Evolutionary conservation across 2,888 invertebrate species (phyloP).

Genomic region (Andrena marginata): DNA sequence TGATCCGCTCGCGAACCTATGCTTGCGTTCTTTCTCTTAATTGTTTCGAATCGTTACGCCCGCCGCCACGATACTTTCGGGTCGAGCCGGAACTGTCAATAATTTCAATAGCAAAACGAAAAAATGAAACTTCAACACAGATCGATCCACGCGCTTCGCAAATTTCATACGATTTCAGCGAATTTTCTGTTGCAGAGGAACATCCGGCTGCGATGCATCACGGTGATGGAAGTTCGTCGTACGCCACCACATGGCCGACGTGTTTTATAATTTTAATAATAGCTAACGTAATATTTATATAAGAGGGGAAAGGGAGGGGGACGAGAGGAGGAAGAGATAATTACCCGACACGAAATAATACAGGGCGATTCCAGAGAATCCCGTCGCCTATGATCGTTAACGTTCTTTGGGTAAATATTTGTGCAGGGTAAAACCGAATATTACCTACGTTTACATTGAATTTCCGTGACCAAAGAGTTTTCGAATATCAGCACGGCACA

Average conservation of each 20-base stretch:
- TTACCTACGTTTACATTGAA: conserved; percentile 72
- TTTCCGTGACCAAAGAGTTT: conserved; percentile 80
- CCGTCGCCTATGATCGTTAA: conserved; percentile 63
- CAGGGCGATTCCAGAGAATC: conserved; percentile 38
- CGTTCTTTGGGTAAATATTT: conserved; percentile 68
- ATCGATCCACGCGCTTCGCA: background rate
- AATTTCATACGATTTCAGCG: background rate
- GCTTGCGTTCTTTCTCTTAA: conserved; percentile 56
- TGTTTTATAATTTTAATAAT: conserved; percentile 78
- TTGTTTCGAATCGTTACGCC: conserved; percentile 42
- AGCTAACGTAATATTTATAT: conserved; percentile 78
- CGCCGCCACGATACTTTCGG: background rate
- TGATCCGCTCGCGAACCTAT: conserved; percentile 63
- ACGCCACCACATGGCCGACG: conserved; percentile 70
- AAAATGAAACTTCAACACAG: background rate
- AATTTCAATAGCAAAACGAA: background rate
- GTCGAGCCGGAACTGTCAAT: background rate
- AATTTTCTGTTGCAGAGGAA: conserved; percentile 88
- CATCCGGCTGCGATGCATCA: conserved; percentile 95
- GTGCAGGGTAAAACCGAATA: conserved; percentile 77
- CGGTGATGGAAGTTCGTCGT: conserved; percentile 87
- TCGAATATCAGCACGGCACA: conserved; percentile 78
- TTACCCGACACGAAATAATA: conserved; percentile 40
- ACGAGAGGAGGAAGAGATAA: conserved; percentile 15
- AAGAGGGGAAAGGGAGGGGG: conserved; percentile 46